A percentile compares a stretch with the other conserved stretches of the same genome.
These are phyloP conservation scores for Anthrax anthrax DNA, from an alignment of 2,888 invertebrate genomes.

Conservation along the genomic window DNA sequence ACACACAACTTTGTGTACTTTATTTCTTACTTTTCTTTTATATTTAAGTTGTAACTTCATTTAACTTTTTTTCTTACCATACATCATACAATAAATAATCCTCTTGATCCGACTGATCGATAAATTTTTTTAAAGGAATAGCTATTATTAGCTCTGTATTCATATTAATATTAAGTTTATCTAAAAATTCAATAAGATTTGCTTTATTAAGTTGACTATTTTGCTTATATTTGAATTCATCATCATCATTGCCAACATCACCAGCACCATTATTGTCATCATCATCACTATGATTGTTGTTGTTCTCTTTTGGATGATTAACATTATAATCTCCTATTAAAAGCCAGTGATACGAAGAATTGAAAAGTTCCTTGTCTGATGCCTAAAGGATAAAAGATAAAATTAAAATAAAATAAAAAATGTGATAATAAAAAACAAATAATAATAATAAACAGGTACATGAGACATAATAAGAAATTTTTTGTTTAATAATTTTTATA, in stretches of 20 bases:
- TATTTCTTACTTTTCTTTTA: no score
- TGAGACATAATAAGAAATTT: no score
- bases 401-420: background rate
- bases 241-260: slow-evolving; percentile 1
- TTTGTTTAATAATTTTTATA: no score
- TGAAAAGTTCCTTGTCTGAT: slow-evolving; percentile 31
- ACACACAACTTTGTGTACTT: no score
- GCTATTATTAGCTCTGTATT: slow-evolving; percentile 33
- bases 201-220: slow-evolving; percentile 9
- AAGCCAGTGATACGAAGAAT: slow-evolving; percentile 34
- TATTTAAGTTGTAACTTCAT: no score
- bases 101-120: slow-evolving; percentile 16
- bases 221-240: no score
- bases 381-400: slow-evolving; percentile 17
- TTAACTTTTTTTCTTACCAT: slow-evolving; percentile 20
- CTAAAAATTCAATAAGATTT: slow-evolving; percentile 26
- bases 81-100: slow-evolving; percentile 26
- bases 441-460: background rate
- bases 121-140: slow-evolving; percentile 12
- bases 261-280: background rate
- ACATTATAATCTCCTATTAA: slow-evolving; percentile 29
- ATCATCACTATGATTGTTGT: slow-evolving; percentile 16
- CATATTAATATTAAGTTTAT: slow-evolving; percentile 32
- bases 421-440: background rate
- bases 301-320: slow-evolving; percentile 20